phyloP scores from a whole-genome alignment of 2,888 invertebrate genomes.

The Plemyria rubiginata region DNA sequence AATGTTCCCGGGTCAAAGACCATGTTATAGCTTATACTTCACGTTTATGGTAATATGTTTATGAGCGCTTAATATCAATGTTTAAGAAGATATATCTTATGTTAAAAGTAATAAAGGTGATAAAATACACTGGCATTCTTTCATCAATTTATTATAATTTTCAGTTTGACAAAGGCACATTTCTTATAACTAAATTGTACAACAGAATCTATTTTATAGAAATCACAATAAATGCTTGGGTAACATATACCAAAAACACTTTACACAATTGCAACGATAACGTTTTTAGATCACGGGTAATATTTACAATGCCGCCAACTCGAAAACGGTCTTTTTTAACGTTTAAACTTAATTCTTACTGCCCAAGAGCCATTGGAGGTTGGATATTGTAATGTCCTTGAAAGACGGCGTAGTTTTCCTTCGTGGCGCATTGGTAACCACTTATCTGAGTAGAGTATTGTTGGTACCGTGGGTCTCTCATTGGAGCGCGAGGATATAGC shows the following conservation, averaged over 20 bases:
- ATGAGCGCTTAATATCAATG: conserved; percentile 1
- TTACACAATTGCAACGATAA: conserved; percentile 13
- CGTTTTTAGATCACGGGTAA: conserved; percentile 14
- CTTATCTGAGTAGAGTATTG: conserved; percentile 69
- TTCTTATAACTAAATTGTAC: conserved; percentile 35
- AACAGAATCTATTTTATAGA: conserved; percentile 44
- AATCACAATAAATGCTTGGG: conserved; percentile 63
- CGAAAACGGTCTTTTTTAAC: conserved; percentile 6
- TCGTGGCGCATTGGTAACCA: conserved; percentile 77
- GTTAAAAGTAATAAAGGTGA: not conserved
- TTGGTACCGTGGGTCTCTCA: conserved; percentile 72
- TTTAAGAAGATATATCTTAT: not conserved
- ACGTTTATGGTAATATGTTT: conserved; percentile 15
- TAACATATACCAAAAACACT: conserved; percentile 57
- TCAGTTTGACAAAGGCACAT: conserved; percentile 39
- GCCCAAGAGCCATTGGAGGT: conserved; percentile 77
- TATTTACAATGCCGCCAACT: conserved; percentile 18
- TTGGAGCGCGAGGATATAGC: conserved; percentile 62
- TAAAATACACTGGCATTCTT: conserved; percentile 10
- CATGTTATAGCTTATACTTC: conserved; percentile 15
- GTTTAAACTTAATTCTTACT: conserved; percentile 51
- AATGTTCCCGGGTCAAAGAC: conserved; percentile 39
- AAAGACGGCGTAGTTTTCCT: conserved; percentile 78
- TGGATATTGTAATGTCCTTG: conserved; percentile 81
- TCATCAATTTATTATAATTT: conserved; percentile 28